Evolutionary conservation across 2,888 invertebrate species (phyloP).

Genomic region (Rutpela maculata): DNA sequence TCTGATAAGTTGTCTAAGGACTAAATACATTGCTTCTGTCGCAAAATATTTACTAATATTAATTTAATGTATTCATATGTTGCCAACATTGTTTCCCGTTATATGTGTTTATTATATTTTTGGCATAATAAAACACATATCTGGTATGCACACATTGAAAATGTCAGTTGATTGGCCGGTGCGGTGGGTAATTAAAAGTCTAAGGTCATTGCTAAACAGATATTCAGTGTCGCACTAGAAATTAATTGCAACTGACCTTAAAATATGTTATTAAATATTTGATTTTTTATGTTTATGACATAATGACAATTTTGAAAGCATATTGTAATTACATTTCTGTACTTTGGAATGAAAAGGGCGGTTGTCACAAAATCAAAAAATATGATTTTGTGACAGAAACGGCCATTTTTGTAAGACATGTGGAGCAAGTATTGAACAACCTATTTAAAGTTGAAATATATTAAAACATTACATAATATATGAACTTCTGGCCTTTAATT

Average conservation of each 20-base stretch:
- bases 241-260: neutral
- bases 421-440: too few species aligned
- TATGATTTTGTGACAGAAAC: too few species aligned
- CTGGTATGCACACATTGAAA: neutral
- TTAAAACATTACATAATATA: too few species aligned
- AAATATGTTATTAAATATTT: neutral
- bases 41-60: neutral
- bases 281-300: neutral
- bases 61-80: slow-evolving; percentile 1
- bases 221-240: slow-evolving; percentile 4
- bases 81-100: slow-evolving; percentile 10
- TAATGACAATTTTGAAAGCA: too few species aligned
- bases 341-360: too few species aligned
- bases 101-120: slow-evolving; percentile 17
- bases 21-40: neutral
- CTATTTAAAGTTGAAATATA: too few species aligned
- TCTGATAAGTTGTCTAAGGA: neutral
- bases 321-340: too few species aligned
- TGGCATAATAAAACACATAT: slow-evolving; percentile 3
- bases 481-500: too few species aligned
- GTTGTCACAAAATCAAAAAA: too few species aligned
- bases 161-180: slow-evolving; percentile 29
- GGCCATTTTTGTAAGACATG: too few species aligned
- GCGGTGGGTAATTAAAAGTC: slow-evolving; percentile 1
- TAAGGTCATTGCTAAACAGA: slow-evolving; percentile 10